Evolutionary conservation across 2,113 vertebrate genomes (phyloP).

Genomic region (Cololabis saira): DNA sequence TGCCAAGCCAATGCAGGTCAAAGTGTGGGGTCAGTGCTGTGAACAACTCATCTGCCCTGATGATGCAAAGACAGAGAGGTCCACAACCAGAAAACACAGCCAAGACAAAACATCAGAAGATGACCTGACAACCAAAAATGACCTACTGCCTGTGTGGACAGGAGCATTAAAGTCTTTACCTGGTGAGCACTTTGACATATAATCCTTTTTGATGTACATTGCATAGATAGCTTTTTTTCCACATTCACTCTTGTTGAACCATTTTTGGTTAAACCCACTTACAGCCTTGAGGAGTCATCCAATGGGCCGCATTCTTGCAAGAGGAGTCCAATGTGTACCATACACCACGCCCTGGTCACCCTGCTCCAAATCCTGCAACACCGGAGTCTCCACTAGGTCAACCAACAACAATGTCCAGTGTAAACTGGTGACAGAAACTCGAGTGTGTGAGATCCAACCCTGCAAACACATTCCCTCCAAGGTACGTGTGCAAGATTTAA

Average conservation of each 20-base stretch:
- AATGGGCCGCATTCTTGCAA: slow-evolving; percentile 77
- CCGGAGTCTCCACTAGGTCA: slow-evolving; percentile 88
- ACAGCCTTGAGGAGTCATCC: slow-evolving; percentile 61
- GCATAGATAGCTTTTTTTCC: too few relatives aligned
- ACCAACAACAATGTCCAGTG: slow-evolving; percentile 89
- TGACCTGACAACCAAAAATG: slow-evolving; percentile 85
- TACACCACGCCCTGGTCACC: slow-evolving; percentile 93
- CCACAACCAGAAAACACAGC: slow-evolving; percentile 26
- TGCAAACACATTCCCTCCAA: slow-evolving; percentile 85
- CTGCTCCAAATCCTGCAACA: slow-evolving; percentile 92
- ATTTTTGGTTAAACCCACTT: not conserved
- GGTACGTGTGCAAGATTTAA: slow-evolving; percentile 70
- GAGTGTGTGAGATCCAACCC: slow-evolving; percentile 90
- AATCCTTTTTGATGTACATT: not conserved
- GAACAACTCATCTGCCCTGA: slow-evolving; percentile 88
- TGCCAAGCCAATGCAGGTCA: slow-evolving; percentile 86
- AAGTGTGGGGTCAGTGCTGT: slow-evolving; percentile 89
- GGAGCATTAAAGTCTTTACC: slow-evolving; percentile 84
- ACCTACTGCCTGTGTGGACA: slow-evolving; percentile 83
- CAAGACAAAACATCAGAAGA: slow-evolving; percentile 77
- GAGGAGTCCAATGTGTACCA: slow-evolving; percentile 81
- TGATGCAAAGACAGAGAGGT: slow-evolving; percentile 59
- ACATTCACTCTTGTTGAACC: too few relatives aligned
- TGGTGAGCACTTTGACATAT: slow-evolving; percentile 79
- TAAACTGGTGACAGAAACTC: slow-evolving; percentile 88